Conservation (phyloP, 2,797 vertebrate genomes). For the Stomatorhinus walkeri region DNA sequence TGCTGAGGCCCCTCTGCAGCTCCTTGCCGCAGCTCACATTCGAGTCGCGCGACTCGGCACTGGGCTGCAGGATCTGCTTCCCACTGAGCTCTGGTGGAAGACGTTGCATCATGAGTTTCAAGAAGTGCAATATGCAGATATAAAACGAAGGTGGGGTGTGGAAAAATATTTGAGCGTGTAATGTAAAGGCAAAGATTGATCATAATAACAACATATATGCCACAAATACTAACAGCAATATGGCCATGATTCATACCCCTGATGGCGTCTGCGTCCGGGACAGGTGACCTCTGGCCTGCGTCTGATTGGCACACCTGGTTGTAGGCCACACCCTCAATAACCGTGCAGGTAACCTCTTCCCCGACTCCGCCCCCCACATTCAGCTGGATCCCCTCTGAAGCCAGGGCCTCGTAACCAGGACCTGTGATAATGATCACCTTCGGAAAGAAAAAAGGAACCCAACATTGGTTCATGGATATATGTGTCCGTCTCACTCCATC, state of each 20-base stretch:
- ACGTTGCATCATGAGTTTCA: not conserved
- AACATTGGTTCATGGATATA: not conserved
- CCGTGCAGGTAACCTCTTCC: constrained; percentile 69
- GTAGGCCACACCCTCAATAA: constrained; percentile 69
- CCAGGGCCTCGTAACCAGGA: constrained; percentile 72
- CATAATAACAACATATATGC: not conserved
- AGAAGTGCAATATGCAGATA: not conserved
- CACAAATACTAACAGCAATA: not conserved
- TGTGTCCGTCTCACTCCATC: not conserved
- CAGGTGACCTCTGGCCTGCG: constrained; percentile 34
- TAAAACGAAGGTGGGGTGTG: not conserved
- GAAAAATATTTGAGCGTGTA: too few species aligned
- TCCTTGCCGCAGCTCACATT: constrained; percentile 48
- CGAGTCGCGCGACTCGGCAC: constrained; percentile 47
- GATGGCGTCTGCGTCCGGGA: constrained; percentile 48
- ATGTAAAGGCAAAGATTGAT: not conserved
- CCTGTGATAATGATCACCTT: constrained; percentile 84
- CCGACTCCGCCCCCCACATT: constrained; percentile 58
- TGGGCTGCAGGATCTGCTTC: constrained; percentile 51
- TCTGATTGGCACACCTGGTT: constrained; percentile 63
- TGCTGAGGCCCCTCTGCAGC: constrained; percentile 34
- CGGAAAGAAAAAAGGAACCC: not conserved
- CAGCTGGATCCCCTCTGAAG: constrained; percentile 77
- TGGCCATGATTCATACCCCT: constrained; percentile 50
- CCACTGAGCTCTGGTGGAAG: constrained; percentile 45